These are phyloP conservation scores for Ceyx melanurus DNA, from an alignment of 2,113 vertebrate genomes.

Conservation along the genomic window DNA sequence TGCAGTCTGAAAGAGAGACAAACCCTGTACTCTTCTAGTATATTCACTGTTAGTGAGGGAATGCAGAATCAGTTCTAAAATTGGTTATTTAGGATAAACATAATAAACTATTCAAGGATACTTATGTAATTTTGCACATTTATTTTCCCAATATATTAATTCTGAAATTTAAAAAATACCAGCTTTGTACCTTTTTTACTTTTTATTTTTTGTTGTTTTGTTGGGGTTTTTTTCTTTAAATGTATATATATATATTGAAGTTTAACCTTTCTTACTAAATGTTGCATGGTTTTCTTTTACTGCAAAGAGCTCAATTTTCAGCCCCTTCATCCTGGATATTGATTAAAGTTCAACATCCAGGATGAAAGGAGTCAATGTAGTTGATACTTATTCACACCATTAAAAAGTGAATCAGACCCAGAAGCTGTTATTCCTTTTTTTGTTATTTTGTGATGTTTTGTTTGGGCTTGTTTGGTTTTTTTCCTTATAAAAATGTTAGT, in stretches of 20 bases:
- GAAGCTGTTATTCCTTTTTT: not conserved
- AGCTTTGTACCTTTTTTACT: not conserved
- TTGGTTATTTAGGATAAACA: not conserved
- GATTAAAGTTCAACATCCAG: not conserved
- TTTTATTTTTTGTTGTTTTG: not conserved
- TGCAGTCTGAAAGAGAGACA: not conserved
- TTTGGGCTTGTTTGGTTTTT: not conserved
- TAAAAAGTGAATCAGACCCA: not conserved
- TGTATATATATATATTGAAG: not conserved
- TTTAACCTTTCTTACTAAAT: not conserved
- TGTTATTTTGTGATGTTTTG: not conserved
- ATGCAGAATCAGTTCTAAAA: not conserved
- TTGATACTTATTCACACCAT: not conserved
- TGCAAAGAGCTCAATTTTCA: not conserved
- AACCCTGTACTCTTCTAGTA: not conserved
- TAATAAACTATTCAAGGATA: not conserved
- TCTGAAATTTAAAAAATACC: not conserved
- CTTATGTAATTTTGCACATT: not conserved
- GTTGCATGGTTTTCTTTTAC: not conserved
- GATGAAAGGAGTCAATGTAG: not conserved
- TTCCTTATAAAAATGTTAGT: not conserved
- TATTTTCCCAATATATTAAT: not conserved
- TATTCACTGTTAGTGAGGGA: not conserved
- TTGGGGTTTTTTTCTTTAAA: no score
- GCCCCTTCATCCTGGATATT: not conserved